A percentile compares a stretch with the other conserved stretches of the same genome.
phyloP scores from a whole-genome alignment of 2,888 invertebrate genomes.

The Nemotelus nigrinus region DNA sequence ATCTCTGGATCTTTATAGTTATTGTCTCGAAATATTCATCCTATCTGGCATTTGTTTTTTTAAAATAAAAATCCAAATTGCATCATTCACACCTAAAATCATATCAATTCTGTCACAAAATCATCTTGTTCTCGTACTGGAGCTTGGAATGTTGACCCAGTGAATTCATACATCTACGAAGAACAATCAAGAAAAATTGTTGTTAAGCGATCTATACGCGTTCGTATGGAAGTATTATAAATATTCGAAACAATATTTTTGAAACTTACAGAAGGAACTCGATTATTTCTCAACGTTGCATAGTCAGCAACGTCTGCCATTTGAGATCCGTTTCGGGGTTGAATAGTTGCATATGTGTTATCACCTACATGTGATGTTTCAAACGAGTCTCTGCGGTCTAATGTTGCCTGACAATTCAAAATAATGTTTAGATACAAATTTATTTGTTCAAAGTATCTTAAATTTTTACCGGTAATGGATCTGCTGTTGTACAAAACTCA shows the following conservation, averaged over 20 bases:
- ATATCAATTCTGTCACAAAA: slow-evolving; percentile 63
- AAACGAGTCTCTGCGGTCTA: slow-evolving; percentile 62
- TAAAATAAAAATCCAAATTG: neutral
- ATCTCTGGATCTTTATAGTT: slow-evolving; percentile 32
- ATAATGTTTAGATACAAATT: neutral
- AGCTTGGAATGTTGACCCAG: slow-evolving; percentile 79
- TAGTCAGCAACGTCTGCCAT: slow-evolving; percentile 63
- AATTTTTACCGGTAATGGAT: slow-evolving; percentile 57
- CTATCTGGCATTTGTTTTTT: neutral
- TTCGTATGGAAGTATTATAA: neutral
- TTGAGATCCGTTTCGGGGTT: slow-evolving; percentile 59
- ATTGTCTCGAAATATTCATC: slow-evolving; percentile 31
- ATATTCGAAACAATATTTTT: neutral
- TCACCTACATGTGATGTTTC: slow-evolving; percentile 63
- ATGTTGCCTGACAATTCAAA: slow-evolving; percentile 54
- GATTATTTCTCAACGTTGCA: slow-evolving; percentile 64
- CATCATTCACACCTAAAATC: slow-evolving; percentile 50
- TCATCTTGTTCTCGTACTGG: slow-evolving; percentile 67
- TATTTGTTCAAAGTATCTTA: neutral
- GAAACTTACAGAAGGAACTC: slow-evolving; percentile 61
- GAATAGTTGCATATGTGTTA: slow-evolving; percentile 65
- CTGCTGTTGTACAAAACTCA: slow-evolving; percentile 64
- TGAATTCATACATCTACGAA: slow-evolving; percentile 64
- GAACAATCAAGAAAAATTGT: neutral
- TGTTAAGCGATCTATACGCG: neutral